phyloP scores from a whole-genome alignment of 2,888 invertebrate species.

The Brenthis daphne region DNA sequence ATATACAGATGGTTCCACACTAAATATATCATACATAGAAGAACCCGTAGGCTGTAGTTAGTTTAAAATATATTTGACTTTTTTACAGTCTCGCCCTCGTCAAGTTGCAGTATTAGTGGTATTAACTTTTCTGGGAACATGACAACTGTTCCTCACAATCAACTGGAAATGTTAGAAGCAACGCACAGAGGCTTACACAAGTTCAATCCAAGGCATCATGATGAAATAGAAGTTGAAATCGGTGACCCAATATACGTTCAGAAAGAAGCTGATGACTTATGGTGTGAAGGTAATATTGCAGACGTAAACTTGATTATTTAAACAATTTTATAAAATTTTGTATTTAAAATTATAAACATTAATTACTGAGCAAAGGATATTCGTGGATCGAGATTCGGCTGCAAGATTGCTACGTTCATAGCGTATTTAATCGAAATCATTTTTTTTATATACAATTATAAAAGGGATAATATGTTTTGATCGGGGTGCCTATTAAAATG shows the following conservation, averaged over 20 bases:
- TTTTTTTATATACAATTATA: too few relatives aligned
- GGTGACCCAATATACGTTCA: slow-evolving; percentile 98
- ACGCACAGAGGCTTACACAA: slow-evolving; percentile 98
- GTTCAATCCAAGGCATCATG: slow-evolving; percentile 96
- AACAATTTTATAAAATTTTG: background rate
- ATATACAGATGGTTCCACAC: too few relatives aligned
- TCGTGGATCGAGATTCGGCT: too few relatives aligned
- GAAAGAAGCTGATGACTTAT: slow-evolving; percentile 97
- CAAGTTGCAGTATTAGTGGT: slow-evolving; percentile 79
- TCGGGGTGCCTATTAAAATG: too few relatives aligned
- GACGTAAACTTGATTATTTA: background rate
- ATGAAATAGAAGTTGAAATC: slow-evolving; percentile 98
- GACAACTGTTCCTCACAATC: slow-evolving; percentile 89
- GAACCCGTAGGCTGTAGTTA: background rate
- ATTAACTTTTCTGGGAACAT: slow-evolving; percentile 84
- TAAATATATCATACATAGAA: too few relatives aligned
- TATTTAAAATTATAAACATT: too few relatives aligned
- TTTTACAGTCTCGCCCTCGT: slow-evolving; percentile 80
- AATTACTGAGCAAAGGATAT: too few relatives aligned
- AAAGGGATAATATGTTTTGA: too few relatives aligned
- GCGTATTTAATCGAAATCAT: too few relatives aligned
- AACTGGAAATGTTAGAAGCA: slow-evolving; percentile 93
- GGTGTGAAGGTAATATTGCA: slow-evolving; percentile 93
- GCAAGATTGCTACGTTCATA: too few relatives aligned
- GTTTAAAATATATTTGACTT: background rate